Evolutionary conservation across 2,797 vertebrate genomes (phyloP).

Genomic region (Apogon talboti): DNA sequence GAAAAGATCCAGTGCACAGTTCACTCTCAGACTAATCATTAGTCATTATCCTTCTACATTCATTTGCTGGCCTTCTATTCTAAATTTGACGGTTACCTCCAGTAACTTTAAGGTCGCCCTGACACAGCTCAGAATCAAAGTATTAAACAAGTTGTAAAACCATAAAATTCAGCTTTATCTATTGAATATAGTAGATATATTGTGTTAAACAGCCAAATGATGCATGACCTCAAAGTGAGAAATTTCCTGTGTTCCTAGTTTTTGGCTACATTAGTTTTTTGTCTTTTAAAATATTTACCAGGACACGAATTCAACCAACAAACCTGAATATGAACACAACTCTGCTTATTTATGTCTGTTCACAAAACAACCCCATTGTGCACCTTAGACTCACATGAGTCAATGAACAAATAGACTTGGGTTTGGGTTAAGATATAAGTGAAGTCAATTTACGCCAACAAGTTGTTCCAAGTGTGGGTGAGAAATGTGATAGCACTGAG

Average conservation of each 20-base stretch:
- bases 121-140: not conserved
- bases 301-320: not conserved
- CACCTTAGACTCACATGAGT: not conserved
- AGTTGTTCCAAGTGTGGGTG: not conserved
- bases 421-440: conserved; percentile 1
- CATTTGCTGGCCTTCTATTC: not conserved
- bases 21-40: too few relatives aligned
- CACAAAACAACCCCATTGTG: conserved; percentile 2
- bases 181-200: too few relatives aligned
- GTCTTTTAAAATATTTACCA: not conserved
- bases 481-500: not conserved
- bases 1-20: too few relatives aligned
- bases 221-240: too few relatives aligned
- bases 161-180: not conserved
- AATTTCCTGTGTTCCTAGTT: too few relatives aligned
- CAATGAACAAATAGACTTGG: not conserved
- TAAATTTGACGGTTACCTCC: too few relatives aligned
- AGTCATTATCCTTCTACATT: too few relatives aligned
- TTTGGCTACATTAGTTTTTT: too few relatives aligned
- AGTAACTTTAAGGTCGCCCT: too few relatives aligned
- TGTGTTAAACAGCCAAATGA: too few relatives aligned
- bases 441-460: not conserved
- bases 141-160: not conserved
- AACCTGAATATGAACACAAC: not conserved
- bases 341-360: not conserved